A percentile compares a stretch with the other conserved stretches of the same genome.
These are phyloP conservation scores for Phengaris arion DNA, from an alignment of 2,888 invertebrate species.

Conservation along the genomic window DNA sequence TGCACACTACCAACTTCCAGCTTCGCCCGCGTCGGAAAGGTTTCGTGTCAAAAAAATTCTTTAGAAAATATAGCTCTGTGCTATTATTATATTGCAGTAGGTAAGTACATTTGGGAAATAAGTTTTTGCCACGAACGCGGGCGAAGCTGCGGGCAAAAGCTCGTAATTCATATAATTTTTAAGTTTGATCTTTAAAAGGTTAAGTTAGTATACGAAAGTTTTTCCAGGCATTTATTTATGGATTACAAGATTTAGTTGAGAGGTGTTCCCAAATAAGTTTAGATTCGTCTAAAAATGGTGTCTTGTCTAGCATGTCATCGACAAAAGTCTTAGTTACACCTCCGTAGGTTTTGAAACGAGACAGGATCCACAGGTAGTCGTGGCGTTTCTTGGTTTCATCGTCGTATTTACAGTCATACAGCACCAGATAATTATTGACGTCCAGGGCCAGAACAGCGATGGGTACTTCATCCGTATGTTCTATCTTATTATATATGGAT, in stretches of 20 bases:
- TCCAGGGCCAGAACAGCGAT: neutral
- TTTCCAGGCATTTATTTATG: neutral
- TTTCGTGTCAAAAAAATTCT: no score
- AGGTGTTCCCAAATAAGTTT: conserved; percentile 11
- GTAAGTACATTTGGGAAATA: no score
- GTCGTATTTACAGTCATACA: conserved; percentile 21
- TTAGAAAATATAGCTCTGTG: no score
- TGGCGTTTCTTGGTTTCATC: neutral
- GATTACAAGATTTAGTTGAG: neutral
- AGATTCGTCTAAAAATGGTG: conserved; percentile 6
- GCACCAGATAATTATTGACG: neutral
- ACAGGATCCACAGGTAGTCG: conserved; percentile 20
- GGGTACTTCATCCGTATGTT: neutral
- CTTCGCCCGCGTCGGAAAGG: no score
- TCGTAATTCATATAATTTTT: no score
- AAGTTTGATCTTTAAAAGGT: no score
- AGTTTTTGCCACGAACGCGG: no score
- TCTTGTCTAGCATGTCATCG: neutral
- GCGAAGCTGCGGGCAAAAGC: no score
- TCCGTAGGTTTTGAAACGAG: conserved; percentile 9
- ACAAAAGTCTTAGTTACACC: conserved; percentile 4
- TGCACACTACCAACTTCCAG: no score
- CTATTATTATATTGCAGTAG: no score
- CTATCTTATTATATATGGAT: neutral
- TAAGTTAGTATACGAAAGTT: no score